Conservation (phyloP, 2,888 invertebrate species). For the Cantharis lateralis region DNA sequence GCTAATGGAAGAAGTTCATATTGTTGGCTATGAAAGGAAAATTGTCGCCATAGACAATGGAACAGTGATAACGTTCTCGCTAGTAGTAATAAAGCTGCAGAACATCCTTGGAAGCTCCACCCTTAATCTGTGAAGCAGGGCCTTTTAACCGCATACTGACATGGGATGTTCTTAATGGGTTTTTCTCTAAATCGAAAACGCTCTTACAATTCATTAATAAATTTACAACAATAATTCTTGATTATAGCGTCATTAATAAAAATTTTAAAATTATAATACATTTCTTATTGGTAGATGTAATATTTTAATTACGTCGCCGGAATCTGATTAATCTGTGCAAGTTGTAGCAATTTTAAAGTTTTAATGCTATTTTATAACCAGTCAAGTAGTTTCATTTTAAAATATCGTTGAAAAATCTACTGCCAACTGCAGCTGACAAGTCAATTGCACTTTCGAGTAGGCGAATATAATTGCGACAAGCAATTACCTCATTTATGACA, state of each 20-base stretch:
- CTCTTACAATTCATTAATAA: conserved; percentile 31
- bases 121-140: conserved; percentile 37
- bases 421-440: conserved; percentile 10
- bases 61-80: conserved; percentile 26
- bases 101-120: conserved; percentile 37
- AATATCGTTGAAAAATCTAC: conserved; percentile 3
- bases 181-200: conserved; percentile 32
- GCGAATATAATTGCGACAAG: conserved; percentile 12
- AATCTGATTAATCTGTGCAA: not conserved
- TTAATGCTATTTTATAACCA: not conserved
- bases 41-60: conserved; percentile 27
- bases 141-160: conserved; percentile 37
- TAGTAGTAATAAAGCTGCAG: conserved; percentile 38
- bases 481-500: conserved; percentile 7
- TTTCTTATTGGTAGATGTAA: not conserved
- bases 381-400: not conserved
- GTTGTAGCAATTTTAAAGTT: not conserved
- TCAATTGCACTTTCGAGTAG: not conserved
- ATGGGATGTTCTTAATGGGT: conserved; percentile 38
- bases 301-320: not conserved
- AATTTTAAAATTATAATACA: not conserved
- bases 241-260: not conserved
- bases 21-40: conserved; percentile 20
- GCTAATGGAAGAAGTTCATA: conserved; percentile 18
- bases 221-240: not conserved